Evolutionary conservation across 64 coral and sea anemone species (phyloP), one percentile per base, ranked within the genome.

Genomic region (Astreopora myriophthalma): DNA sequence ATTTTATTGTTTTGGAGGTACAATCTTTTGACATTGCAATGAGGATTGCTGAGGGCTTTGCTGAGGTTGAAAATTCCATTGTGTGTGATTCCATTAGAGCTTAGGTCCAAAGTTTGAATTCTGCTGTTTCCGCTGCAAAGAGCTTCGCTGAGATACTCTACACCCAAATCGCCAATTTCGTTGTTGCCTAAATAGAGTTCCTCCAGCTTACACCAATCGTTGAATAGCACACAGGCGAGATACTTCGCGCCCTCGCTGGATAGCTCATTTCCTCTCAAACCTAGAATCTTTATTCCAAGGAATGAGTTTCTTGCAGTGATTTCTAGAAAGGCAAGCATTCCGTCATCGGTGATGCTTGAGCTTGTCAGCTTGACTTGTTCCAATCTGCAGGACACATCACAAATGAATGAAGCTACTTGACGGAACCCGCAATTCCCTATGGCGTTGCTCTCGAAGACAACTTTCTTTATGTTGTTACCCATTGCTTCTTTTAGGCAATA

Each of bases 1-100:
- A 87, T 87, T 73, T n/a, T 87, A 40, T 87, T 87, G 25, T 87
- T 52, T 39, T 70, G 65, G 42, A 87, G 85, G 25, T 72, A 71
- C 0, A 87, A 48, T 33, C 69, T 67, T 51, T 2, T 87, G 22
- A 87, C 40, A 34, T 49, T 72, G 63, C 85, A 71, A 73, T 51
- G 1, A 3, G 64, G 64, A 87, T 16, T 87, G 20, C 69, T 72
- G 10, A 87, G 67, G 32, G 85, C 85, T 35, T 36, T 71, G 69
- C 85, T 72, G 8, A 87, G 16, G 22, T 33, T 36, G 8, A 34
- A 71, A 37, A 57, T 29, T 44, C 85, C 85, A 33, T 87, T 87
- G 40, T 87, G 65, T 20, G 65, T 87, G 70, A 87, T 87, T 34
- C 85, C 38, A 72, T 87, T 87, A 1, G 64, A 70, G 16, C 64